Conservation (phyloP, 2,113 vertebrate species). For the Amia ocellicauda region DNA sequence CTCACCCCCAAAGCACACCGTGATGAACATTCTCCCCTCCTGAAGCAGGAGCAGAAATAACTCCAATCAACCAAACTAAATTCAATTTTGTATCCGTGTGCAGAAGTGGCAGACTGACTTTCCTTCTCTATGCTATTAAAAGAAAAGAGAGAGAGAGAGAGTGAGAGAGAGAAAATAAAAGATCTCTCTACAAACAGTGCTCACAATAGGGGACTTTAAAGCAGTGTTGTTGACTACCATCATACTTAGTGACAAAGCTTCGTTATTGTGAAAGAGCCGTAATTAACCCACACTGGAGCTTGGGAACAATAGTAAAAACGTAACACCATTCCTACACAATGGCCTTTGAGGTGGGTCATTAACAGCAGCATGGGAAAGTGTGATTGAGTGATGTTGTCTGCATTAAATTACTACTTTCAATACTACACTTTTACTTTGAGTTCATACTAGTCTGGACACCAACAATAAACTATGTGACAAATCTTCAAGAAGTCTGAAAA, state of each 20-base stretch:
- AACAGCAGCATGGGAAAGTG: too few species aligned
- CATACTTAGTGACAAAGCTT: constrained; percentile 37
- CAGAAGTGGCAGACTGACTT: background rate
- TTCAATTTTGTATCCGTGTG: background rate
- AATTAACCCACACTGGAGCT: constrained; percentile 6
- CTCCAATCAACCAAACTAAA: too few species aligned
- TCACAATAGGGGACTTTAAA: constrained; percentile 28
- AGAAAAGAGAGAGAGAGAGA: too few species aligned
- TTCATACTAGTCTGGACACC: too few species aligned
- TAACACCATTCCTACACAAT: too few species aligned
- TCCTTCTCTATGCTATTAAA: background rate
- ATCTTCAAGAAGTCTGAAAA: too few species aligned
- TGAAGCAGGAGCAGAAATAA: background rate
- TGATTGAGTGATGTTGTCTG: constrained; percentile 9
- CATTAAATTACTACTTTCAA: too few species aligned
- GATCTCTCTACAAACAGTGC: constrained; percentile 15
- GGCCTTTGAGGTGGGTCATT: too few species aligned
- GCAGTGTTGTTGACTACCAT: constrained; percentile 37
- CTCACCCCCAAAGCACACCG: constrained; percentile 59
- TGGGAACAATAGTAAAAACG: constrained; percentile 7
- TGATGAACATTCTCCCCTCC: constrained; percentile 54
- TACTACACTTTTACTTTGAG: too few species aligned
- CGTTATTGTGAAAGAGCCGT: constrained; percentile 12
- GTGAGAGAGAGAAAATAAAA: constrained; percentile 9
- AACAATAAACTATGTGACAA: too few species aligned